These are phyloP conservation scores for Sula dactylatra DNA, from an alignment of 2,113 vertebrate genomes.

Conservation along the genomic window DNA sequence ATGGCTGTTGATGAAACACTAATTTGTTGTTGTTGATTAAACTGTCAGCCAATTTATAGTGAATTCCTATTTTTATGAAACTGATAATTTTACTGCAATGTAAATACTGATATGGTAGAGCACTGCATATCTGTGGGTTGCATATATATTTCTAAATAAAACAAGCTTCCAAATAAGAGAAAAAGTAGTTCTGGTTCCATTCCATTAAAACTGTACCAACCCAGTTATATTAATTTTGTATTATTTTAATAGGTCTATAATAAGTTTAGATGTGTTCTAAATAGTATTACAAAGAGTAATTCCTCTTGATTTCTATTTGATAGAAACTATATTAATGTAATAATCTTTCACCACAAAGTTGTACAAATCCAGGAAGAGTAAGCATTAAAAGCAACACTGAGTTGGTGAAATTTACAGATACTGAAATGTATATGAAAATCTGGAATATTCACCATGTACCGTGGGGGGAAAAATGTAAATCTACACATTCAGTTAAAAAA, in stretches of 20 bases:
- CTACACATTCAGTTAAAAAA: background rate
- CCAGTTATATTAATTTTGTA: background rate
- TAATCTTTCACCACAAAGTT: background rate
- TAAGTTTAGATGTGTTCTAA: background rate
- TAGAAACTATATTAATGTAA: background rate
- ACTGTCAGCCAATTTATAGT: background rate
- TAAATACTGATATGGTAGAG: background rate
- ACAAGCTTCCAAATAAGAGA: background rate
- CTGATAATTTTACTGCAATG: background rate
- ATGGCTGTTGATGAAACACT: background rate
- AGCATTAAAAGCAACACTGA: background rate
- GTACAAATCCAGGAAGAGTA: background rate
- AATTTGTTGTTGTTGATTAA: background rate
- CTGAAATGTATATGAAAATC: background rate
- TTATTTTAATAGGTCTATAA: background rate
- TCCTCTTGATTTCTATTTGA: background rate
- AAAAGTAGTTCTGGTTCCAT: background rate
- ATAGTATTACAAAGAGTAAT: background rate
- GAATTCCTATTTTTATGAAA: background rate
- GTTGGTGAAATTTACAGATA: background rate
- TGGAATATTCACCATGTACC: background rate
- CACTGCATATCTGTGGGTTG: background rate
- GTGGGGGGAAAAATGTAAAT: accelerated
- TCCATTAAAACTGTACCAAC: background rate
- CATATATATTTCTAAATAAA: background rate